Base-by-base conservation (phyloP, 2,113 vertebrate species). In the Tricholaema leucomelas region DNA sequence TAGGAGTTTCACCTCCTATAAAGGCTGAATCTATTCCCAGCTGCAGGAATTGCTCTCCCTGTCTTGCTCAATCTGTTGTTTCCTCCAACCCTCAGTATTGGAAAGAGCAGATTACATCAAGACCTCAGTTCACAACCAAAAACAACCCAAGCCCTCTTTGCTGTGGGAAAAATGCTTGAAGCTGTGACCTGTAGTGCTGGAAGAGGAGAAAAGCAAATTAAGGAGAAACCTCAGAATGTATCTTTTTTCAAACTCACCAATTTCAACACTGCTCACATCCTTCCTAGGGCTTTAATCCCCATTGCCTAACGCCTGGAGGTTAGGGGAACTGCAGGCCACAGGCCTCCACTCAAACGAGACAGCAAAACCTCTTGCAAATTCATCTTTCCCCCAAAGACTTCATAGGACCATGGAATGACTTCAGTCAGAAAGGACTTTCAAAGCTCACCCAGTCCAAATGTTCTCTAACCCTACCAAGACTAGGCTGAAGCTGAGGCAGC, bases 261-360 rank as follows among this genome's bases (percentile, higher is more conserved):
- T 87, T 91, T 82, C 80, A 87, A 87, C 85, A 64, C 46, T 1
- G 0, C 76, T 91, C 72, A 54, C 64, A 91, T 91, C 87, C 78
- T 80, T 89, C 65, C 80, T 33, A 28, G 30, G 25, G 72, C 83
- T 93, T 93, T 87, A 89, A 93, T 96, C 84, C 74, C 0, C 5
- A 87, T 87, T 95, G 77, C 3, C 0, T 74, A 94, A 91, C 42
- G 91, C 78, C 81, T 69, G 0, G 4, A 63, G 74, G 84, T 82
- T 95, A 87, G 67, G 86, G 87, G 87, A 91, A 89, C 81, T 35
- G 60, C 76, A 89, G 93, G 38, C 87, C 93, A 91, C 75, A 85
- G 81, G 75, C 78, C 91, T 82, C 71, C 44, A 87, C 63, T 88
- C 64, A 73, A 88, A 59, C 56, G 56, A 92, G 67, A 95, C 67